Base-by-base conservation (phyloP, 2,888 invertebrate genomes). In the Drosophila dives region DNA sequence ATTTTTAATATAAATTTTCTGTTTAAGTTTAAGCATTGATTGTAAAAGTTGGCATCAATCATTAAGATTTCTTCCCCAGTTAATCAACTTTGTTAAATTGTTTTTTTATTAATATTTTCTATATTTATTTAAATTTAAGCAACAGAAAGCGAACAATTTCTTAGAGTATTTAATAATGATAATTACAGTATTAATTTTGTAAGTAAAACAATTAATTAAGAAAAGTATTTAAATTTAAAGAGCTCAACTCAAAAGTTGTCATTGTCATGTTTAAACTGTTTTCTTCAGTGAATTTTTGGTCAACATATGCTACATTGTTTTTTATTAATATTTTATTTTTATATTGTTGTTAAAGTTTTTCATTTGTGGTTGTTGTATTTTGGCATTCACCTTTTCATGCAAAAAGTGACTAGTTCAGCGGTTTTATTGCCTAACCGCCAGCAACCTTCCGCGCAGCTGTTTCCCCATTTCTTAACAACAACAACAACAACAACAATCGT, bases 381-480 rank as follows among this genome's bases (percentile, higher is more conserved):
- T 73, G 77, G 73, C 80, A 79, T 77, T 80, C 75, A 77, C 70
- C 73, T 79, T 76, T 80, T 73, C 61, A 73, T 76, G 66, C 72
- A 76, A 69, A 76, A 76, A 66, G 59, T 62, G 56, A 70, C 56
- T 45, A 76, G 77, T 73, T 70, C 80, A 79, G 79, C 79, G 67
- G 23, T 70, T 67, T 71, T 34, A 64, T 80, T 78, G 72, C 80
- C 77, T 60, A 71, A 77, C 64, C 50, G 69, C 64, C 64, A 49
- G 33, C 66, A 79, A 86, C 81, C 84, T 89, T 84, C 79, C 48
- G 55, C 36, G 33, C 66, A 75, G 68, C 81, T 86, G 74, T 85
- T 85, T 88, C 89, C 85, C 84, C 84, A 80, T 80, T 84, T 81
- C 59, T 72, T 61, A 65, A 60, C 72, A 74, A 56, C 56, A 69